Evolutionary conservation across 2,888 invertebrate genomes (phyloP).

Genomic region (Melipona bicolor): DNA sequence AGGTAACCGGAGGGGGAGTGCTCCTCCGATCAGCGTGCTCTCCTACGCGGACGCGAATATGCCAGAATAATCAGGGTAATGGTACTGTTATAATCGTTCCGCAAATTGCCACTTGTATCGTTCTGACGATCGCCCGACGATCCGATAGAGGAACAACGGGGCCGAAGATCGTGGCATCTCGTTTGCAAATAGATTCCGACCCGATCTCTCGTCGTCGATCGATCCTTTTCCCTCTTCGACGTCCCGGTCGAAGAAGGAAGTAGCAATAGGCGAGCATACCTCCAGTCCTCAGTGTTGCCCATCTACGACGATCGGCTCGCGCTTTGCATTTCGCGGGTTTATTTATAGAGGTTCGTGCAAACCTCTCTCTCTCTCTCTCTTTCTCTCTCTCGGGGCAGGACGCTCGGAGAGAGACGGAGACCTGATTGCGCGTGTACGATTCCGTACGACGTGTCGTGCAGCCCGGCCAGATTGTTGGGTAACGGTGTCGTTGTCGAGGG

Average conservation of each 20-base stretch:
- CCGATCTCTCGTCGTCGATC: not conserved
- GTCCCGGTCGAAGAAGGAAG: not conserved
- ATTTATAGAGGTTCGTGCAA: slow-evolving; percentile 47
- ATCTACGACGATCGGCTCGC: not conserved
- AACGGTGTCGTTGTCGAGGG: slow-evolving; percentile 73
- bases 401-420: slow-evolving; percentile 24
- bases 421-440: slow-evolving; percentile 58
- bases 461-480: slow-evolving; percentile 59
- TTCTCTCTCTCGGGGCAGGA: not conserved
- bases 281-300: too few species aligned
- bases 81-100: slow-evolving; percentile 43
- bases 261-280: too few species aligned
- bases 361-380: not conserved
- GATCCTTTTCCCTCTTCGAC: not conserved
- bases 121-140: not conserved
- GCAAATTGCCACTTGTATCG: slow-evolving; percentile 43
- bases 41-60: slow-evolving; percentile 47
- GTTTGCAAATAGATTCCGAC: not conserved
- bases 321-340: slow-evolving; percentile 58
- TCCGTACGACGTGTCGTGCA: slow-evolving; percentile 66
- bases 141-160: not conserved
- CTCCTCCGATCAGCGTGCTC: slow-evolving; percentile 43
- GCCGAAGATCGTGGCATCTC: not conserved
- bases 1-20: slow-evolving; percentile 55
- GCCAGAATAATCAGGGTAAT: slow-evolving; percentile 56